Evolutionary conservation across 1,140 invertebrate species (phyloP), one percentile per base, ranked within the genome.

Genomic region (Tachypleus tridentatus): DNA sequence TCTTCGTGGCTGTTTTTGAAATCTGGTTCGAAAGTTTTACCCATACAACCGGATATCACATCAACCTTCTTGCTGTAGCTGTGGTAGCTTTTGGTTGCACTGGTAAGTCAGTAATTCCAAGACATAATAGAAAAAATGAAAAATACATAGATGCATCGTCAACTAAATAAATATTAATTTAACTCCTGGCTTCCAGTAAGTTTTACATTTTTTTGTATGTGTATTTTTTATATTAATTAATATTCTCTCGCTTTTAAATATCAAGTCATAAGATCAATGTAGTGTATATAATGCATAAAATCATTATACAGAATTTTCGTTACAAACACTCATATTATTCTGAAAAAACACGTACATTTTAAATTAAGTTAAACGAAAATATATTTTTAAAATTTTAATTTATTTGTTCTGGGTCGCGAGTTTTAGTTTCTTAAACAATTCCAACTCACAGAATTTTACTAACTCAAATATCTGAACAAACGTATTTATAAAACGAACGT

Each of bases 61-160:
- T 91, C 47, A 93, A 91, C 74, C 80, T 95, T 72, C 80, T 87
- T 0, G 88, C 89, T 4, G 87, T 94, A 4, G 88, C 87, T 4
- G 78, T 91, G 52, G 87, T 93, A 0, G 88, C 92, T 9, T 82
- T 94, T 63, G 92, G 91, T 10, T 93, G 91, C 73, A 91, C 90
- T 77, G 85, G 86, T 87, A 81, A 66, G 69, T 68, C 11, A 56
- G 3, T 11, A 56, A 11, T 11, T 29, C 29, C 29, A 29, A 29
- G 29, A 29, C 29, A 29, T 29, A 29, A 29, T 29, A 2, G 29
- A 29, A 29, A 29, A 29, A 29, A 29, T 29, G 29, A 29, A 29
- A 29, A 29, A 29, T 29, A 29, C 2, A 29, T 29, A 29, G 29
- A 29, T 29, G 29, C 29, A 29, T 29, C 29, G 29, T 29, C 29